Conservation (phyloP, 2,113 vertebrate species). For the Leuciscus idus region DNA sequence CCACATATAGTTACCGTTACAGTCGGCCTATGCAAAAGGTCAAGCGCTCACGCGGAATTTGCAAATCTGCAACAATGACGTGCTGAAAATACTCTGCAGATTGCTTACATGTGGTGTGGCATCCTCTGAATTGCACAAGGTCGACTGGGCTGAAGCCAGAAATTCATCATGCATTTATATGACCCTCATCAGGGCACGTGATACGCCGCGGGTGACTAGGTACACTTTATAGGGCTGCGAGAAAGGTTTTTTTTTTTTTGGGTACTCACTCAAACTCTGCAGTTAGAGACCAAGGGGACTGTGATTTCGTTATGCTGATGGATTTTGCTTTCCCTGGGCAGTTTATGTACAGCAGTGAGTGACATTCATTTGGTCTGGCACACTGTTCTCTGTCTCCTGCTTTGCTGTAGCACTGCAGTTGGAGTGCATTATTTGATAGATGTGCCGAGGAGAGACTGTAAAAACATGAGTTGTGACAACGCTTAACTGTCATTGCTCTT, state of each 20-base stretch:
- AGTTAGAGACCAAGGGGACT: neutral
- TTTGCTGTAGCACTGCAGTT: neutral
- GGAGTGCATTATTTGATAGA: slow-evolving; percentile 41
- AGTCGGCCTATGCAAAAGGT: neutral
- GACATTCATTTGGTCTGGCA: slow-evolving; percentile 49
- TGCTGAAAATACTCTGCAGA: neutral
- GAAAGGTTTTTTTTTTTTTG: slow-evolving; percentile 30
- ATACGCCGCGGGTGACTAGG: neutral
- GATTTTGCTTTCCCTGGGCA: slow-evolving; percentile 40
- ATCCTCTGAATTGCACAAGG: slow-evolving; percentile 13
- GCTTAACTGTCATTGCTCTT: slow-evolving; percentile 32
- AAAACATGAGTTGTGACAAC: slow-evolving; percentile 37
- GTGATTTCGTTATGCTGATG: slow-evolving; percentile 45
- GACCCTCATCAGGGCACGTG: neutral
- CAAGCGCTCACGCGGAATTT: neutral
- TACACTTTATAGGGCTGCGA: neutral
- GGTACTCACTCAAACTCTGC: slow-evolving; percentile 22
- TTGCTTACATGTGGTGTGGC: neutral
- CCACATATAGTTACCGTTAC: neutral
- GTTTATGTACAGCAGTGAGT: slow-evolving; percentile 31
- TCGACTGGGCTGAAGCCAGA: neutral
- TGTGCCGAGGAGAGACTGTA: neutral
- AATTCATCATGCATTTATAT: slow-evolving; percentile 27
- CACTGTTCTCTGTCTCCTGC: slow-evolving; percentile 31
- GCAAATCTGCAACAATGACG: neutral